Conservation (phyloP, 2,797 vertebrate species). For the Adrianichthys oophorus region DNA sequence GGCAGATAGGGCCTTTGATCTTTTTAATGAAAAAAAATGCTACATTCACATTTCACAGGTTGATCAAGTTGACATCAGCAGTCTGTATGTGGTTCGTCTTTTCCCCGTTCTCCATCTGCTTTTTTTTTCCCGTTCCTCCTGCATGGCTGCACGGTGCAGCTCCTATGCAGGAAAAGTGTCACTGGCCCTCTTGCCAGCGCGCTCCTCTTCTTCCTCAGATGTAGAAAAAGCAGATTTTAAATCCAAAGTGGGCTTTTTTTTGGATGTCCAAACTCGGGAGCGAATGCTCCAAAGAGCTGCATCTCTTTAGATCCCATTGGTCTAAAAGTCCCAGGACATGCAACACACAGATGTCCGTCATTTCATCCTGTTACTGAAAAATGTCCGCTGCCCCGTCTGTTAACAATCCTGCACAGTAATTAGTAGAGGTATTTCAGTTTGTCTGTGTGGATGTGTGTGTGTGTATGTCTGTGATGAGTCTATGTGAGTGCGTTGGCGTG, state of each 20-base stretch:
- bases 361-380: constrained; percentile 68
- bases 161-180: constrained; percentile 44
- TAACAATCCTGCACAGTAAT: constrained; percentile 78
- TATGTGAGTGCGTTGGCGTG: constrained; percentile 12
- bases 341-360: constrained; percentile 72
- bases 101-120: constrained; percentile 46
- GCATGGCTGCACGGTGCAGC: constrained; percentile 25
- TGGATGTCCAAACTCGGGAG: constrained; percentile 45
- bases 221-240: constrained; percentile 63
- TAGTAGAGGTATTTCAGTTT: constrained; percentile 79
- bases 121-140: constrained; percentile 32
- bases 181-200: constrained; percentile 39
- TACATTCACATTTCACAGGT: constrained; percentile 92
- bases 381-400: constrained; percentile 57
- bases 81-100: constrained; percentile 66
- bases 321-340: constrained; percentile 58
- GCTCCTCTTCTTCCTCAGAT: constrained; percentile 36
- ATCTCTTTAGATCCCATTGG: constrained; percentile 54
- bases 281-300: constrained; percentile 67
- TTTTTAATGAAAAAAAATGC: constrained; percentile 69
- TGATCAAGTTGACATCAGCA: constrained; percentile 79
- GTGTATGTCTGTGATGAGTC: neutral
- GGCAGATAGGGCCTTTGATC: constrained; percentile 72
- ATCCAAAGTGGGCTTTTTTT: constrained; percentile 55
- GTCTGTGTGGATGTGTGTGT: constrained; percentile 33